These are phyloP conservation scores for Merodon equestris DNA, from an alignment of 2,888 invertebrate genomes.

Conservation along the genomic window DNA sequence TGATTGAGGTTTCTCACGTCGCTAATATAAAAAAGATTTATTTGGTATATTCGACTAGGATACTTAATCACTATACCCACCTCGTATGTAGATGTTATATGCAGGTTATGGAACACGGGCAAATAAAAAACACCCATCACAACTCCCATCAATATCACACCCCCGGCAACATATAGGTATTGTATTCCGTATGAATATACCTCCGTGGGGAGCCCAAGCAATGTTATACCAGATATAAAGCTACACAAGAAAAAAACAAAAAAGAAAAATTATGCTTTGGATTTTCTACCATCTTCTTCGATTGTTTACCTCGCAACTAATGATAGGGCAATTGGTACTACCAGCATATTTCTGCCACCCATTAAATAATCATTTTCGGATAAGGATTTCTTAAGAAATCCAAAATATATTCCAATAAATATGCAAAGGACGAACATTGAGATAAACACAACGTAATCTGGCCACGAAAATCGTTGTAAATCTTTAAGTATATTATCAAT, in stretches of 20 bases:
- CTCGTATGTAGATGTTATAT: conserved; percentile 89
- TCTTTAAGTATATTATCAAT: conserved; percentile 76
- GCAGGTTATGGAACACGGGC: conserved; percentile 87
- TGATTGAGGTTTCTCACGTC: too few relatives aligned
- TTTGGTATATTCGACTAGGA: too few relatives aligned
- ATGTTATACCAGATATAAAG: conserved; percentile 88
- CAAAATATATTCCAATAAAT: conserved; percentile 88
- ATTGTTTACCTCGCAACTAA: conserved; percentile 86
- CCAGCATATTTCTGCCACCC: conserved; percentile 88
- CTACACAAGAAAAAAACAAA: conserved; percentile 78
- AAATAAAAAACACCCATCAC: conserved; percentile 85
- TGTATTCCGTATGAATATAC: conserved; percentile 90
- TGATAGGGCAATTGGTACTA: conserved; percentile 89
- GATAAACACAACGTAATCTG: conserved; percentile 78
- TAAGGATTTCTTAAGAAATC: conserved; percentile 83
- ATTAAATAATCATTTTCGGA: conserved; percentile 88
- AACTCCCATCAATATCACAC: conserved; percentile 83
- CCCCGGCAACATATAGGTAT: conserved; percentile 84
- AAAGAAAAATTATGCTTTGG: background rate
- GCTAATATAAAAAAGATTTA: too few relatives aligned
- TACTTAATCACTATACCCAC: conserved; percentile 79
- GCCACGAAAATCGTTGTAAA: conserved; percentile 77
- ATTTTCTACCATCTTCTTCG: conserved; percentile 24
- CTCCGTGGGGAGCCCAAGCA: conserved; percentile 89
- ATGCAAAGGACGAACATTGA: conserved; percentile 87